Percentiles rank a stretch among this genome's conserved stretches.
Evolutionary conservation across 2,797 vertebrate genomes (phyloP).

Genomic region (Helostoma temminkii): DNA sequence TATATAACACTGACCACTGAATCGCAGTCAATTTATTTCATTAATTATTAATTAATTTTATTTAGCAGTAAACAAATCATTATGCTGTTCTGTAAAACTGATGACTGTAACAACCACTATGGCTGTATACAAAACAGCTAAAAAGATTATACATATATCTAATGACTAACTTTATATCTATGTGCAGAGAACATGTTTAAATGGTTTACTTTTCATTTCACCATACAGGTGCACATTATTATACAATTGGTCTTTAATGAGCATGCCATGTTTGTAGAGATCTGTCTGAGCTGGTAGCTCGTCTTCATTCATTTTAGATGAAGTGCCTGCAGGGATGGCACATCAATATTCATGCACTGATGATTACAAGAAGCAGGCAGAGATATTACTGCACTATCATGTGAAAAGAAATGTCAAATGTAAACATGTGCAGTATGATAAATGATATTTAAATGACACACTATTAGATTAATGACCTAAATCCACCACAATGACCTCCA

Average conservation of each 20-base stretch:
- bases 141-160: constrained; percentile 1
- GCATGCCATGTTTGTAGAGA: constrained; percentile 79
- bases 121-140: constrained; percentile 11
- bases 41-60: too few species aligned
- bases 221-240: constrained; percentile 80
- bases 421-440: constrained; percentile 81
- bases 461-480: constrained; percentile 74
- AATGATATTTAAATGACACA: constrained; percentile 74
- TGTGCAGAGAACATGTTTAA: background rate
- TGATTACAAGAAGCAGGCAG: constrained; percentile 75
- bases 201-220: constrained; percentile 63
- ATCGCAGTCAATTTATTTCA: constrained; percentile 7
- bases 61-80: constrained; percentile 29
- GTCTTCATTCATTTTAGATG: constrained; percentile 83
- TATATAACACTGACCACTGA: constrained; percentile 6
- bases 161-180: constrained; percentile 36
- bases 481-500: constrained; percentile 64
- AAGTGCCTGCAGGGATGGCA: constrained; percentile 79
- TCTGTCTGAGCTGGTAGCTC: constrained; percentile 73
- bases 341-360: constrained; percentile 83
- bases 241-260: constrained; percentile 83
- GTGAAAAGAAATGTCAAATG: constrained; percentile 77
- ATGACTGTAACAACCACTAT: constrained; percentile 1
- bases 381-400: constrained; percentile 70
- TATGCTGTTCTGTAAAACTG: constrained; percentile 24